Evolutionary conservation across 2,888 invertebrate species (phyloP).

Genomic region (Macaria notata): DNA sequence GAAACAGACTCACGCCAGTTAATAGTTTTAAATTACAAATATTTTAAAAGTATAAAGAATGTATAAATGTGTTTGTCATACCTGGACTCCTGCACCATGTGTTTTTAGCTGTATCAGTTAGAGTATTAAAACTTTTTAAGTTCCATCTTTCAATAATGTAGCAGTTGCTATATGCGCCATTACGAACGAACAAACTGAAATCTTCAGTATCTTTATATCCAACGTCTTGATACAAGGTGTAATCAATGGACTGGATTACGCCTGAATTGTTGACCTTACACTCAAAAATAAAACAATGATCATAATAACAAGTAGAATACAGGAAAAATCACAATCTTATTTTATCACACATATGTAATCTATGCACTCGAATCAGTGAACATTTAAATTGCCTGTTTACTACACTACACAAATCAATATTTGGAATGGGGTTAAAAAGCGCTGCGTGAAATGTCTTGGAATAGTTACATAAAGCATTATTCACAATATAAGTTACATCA

Average conservation of each 20-base stretch:
- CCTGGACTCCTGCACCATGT: slow-evolving; percentile 51
- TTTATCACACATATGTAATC: too few relatives aligned
- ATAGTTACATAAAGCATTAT: too few relatives aligned
- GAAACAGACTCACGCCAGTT: slow-evolving; percentile 11
- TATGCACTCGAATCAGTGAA: too few relatives aligned
- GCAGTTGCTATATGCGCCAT: slow-evolving; percentile 40
- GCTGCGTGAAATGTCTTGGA: too few relatives aligned
- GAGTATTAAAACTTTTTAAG: slow-evolving; percentile 37
- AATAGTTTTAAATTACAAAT: too few relatives aligned
- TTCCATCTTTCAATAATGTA: slow-evolving; percentile 47
- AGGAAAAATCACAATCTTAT: too few relatives aligned
- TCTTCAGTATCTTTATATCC: slow-evolving; percentile 55
- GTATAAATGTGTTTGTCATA: too few relatives aligned
- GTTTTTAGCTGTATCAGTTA: slow-evolving; percentile 49
- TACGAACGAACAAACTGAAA: slow-evolving; percentile 24
- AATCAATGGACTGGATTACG: slow-evolving; percentile 71
- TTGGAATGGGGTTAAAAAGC: too few relatives aligned
- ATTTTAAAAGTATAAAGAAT: too few relatives aligned
- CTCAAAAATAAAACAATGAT: slow-evolving; percentile 52
- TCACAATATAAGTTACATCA: too few relatives aligned
- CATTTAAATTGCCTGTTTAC: too few relatives aligned
- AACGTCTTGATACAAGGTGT: slow-evolving; percentile 65
- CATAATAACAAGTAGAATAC: slow-evolving; percentile 25
- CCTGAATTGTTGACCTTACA: slow-evolving; percentile 60
- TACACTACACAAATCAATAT: too few relatives aligned